Evolutionary conservation across 1,140 invertebrate species (phyloP), one percentile per base, ranked within the genome.

Genomic region (Drosophila nikananu): DNA sequence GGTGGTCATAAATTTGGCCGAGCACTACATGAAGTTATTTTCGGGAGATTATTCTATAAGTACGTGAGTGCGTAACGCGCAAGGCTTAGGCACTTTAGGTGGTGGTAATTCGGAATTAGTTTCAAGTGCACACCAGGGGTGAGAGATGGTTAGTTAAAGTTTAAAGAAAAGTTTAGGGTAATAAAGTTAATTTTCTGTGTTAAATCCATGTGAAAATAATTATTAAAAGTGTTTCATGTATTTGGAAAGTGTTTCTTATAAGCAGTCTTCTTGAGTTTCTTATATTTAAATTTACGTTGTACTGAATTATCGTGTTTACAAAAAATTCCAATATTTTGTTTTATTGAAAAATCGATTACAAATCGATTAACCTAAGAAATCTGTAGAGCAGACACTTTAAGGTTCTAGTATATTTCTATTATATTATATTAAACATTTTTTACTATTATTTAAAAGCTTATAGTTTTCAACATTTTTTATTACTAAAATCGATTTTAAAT

Each of bases 1-100:
- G 46, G 49, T 51, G 35, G 44, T 35, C 68, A 77, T 77, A 86
- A 83, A 89, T 81, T 90, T 77, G 49, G 51, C 64, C 51, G n/a
- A 63, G 35, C 37, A 46, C 77, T 83, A 77, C 81, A 72, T 81
- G 51, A 81, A 81, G 77, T 65, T 78, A 87, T 87, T 83, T 80
- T 83, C 68, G 55, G 60, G 61, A 61, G 54, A 54, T 67, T 32
- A 42, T 42, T 54, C 30, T 12, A 23, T 30, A 61, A 68, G 35
- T 67, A 41, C 46, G 35, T 19, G 27, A 30, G 35, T 54, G 62
- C 48, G 54, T 35, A 42, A 37, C 23, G 46, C 44, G 32, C 27
- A 25, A 25, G 46, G 54, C 32, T 76, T 54, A 21, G n/a, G 46
- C 73, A 59, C 73, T 57, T 57, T 5, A 57, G 57, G 71, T 35